phyloP scores from a whole-genome alignment of 2,113 vertebrate species.

The Mesocricetus auratus region DNA sequence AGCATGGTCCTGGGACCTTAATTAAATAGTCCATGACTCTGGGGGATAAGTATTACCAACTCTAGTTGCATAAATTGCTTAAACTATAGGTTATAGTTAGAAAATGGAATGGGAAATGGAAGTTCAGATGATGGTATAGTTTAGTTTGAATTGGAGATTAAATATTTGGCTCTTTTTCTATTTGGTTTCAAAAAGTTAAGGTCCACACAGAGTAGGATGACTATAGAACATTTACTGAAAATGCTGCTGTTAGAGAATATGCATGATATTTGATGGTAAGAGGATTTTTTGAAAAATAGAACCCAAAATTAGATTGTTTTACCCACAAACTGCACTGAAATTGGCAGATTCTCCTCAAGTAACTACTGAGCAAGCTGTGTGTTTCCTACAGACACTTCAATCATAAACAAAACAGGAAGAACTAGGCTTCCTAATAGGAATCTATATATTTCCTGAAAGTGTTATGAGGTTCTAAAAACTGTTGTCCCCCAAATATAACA shows the following conservation, averaged over 20 bases:
- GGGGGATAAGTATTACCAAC: neutral
- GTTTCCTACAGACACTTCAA: neutral
- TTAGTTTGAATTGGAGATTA: neutral
- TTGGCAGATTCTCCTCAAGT: neutral
- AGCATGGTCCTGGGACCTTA: neutral
- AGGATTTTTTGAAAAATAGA: neutral
- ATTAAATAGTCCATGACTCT: neutral
- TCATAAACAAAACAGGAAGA: neutral
- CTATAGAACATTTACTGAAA: neutral
- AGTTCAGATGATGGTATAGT: neutral
- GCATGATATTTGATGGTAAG: neutral
- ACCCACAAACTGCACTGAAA: too few species aligned
- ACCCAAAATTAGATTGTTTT: neutral
- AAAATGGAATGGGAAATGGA: neutral
- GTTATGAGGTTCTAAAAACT: neutral
- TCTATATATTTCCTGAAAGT: neutral
- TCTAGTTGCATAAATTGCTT: neutral
- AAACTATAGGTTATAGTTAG: neutral
- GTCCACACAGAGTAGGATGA: neutral
- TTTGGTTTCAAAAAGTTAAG: neutral
- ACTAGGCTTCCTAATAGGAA: neutral
- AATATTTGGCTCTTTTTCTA: neutral
- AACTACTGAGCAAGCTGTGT: neutral
- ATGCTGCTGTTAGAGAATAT: neutral
- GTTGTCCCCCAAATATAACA: too few species aligned